Conservation (phyloP, 2,888 invertebrate genomes). For the Formica aserva region DNA sequence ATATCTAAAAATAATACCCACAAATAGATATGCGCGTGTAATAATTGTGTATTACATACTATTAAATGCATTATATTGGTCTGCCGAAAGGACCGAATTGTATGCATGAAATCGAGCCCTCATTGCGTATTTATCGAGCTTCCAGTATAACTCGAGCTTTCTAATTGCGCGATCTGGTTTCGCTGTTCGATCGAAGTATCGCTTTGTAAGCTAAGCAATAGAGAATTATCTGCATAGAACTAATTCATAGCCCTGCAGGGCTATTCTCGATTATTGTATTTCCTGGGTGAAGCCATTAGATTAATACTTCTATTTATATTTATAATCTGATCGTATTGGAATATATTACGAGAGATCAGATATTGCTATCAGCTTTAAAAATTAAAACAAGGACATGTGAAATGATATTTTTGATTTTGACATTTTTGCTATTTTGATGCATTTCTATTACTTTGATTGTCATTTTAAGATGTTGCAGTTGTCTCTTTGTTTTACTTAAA, state of each 20-base stretch:
- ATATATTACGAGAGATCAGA: neutral
- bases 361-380: neutral
- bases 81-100: slow-evolving; percentile 16
- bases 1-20: neutral
- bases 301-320: slow-evolving; percentile 65
- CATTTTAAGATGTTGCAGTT: neutral
- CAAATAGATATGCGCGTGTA: neutral
- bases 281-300: slow-evolving; percentile 68
- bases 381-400: neutral
- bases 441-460: neutral
- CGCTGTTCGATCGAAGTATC: slow-evolving; percentile 70
- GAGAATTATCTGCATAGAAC: slow-evolving; percentile 78
- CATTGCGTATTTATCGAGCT: slow-evolving; percentile 36
- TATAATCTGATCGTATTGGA: neutral
- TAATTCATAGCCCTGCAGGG: slow-evolving; percentile 73
- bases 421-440: neutral
- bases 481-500: slow-evolving; percentile 15
- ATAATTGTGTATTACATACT: neutral
- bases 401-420: neutral
- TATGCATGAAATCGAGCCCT: slow-evolving; percentile 28
- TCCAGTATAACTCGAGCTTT: slow-evolving; percentile 47
- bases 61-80: slow-evolving; percentile 15
- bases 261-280: slow-evolving; percentile 70
- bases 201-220: slow-evolving; percentile 78
- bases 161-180: slow-evolving; percentile 64